phyloP scores from a whole-genome alignment of 2,797 vertebrate genomes.

The Pantherophis alleghaniensis region DNA sequence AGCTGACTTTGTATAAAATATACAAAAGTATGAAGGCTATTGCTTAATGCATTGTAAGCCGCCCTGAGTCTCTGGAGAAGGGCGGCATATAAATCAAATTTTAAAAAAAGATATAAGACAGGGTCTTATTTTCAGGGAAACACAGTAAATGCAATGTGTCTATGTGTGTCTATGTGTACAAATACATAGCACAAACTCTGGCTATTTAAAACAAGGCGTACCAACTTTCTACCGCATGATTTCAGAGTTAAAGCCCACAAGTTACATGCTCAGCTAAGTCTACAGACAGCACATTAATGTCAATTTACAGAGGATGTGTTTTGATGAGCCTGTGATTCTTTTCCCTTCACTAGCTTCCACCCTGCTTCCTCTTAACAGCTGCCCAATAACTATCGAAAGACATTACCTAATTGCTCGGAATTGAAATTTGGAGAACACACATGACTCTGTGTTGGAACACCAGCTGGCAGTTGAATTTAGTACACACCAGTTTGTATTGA shows the following conservation, averaged over 20 bases:
- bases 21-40: too few species aligned
- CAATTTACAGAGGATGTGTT: constrained; percentile 47
- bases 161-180: background rate
- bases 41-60: too few species aligned
- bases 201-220: background rate
- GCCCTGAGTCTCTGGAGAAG: too few species aligned
- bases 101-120: too few species aligned
- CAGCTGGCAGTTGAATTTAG: constrained; percentile 67
- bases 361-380: constrained; percentile 22
- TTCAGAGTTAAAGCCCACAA: constrained; percentile 38
- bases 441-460: constrained; percentile 54
- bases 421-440: constrained; percentile 44
- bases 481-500: constrained; percentile 78
- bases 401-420: constrained; percentile 29
- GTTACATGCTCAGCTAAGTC: constrained; percentile 38
- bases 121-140: too few species aligned
- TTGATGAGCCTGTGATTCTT: constrained; percentile 28
- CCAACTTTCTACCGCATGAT: constrained; percentile 8
- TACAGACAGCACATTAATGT: constrained; percentile 49
- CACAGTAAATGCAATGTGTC: background rate
- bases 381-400: constrained; percentile 6
- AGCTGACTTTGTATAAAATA: too few species aligned
- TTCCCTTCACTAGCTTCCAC: background rate
- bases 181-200: background rate
- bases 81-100: too few species aligned